Evolutionary conservation across 1,140 invertebrate genomes (phyloP), one percentile per base, ranked within the genome.

Genomic region (Dufourea novaeangliae): DNA sequence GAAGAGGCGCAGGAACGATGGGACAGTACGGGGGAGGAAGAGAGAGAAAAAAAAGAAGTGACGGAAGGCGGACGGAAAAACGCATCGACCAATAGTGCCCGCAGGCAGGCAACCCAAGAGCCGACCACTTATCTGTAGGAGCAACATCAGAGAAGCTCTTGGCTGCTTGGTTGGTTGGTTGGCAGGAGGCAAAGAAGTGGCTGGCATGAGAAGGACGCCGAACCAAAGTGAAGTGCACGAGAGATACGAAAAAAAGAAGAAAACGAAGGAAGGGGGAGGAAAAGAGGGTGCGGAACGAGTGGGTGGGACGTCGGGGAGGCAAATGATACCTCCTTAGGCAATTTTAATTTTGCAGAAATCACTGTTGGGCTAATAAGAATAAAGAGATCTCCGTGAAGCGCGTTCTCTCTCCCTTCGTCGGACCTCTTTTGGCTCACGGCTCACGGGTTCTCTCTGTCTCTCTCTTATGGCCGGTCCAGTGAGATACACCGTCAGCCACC

Each of bases 281-380:
- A 68, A 74, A 46, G 72, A 71, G 71, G 73, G 63, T 57, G 62
- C 63, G 84, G 83, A 81, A 66, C 50, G 82, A 76, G 84, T 82
- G 84, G 79, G 83, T 84, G 85, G 84, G 66, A 76, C 64, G 75
- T 84, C 78, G 57, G 74, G 86, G 81, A 87, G 84, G 89, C 87
- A 89, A 92, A 91, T 90, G 89, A 91, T 91, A 91, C 88, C 88
- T 91, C 91, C 91, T 92, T 91, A 89, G 91, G 91, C 91, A 91
- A 91, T 92, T 92, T 92, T 92, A 92, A 91, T 92, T 92, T 92
- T 91, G 85, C 90, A 91, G 88, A 90, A 92, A 92, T 92, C 91
- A 91, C 89, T 90, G 90, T 88, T 91, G 89, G 88, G 88, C 90
- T 92, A 92, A 92, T 92, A 92, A 91, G 89, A 90, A 92, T 90